phyloP scores from a whole-genome alignment of 2,888 invertebrate species.

The Platynereis dumerilii region DNA sequence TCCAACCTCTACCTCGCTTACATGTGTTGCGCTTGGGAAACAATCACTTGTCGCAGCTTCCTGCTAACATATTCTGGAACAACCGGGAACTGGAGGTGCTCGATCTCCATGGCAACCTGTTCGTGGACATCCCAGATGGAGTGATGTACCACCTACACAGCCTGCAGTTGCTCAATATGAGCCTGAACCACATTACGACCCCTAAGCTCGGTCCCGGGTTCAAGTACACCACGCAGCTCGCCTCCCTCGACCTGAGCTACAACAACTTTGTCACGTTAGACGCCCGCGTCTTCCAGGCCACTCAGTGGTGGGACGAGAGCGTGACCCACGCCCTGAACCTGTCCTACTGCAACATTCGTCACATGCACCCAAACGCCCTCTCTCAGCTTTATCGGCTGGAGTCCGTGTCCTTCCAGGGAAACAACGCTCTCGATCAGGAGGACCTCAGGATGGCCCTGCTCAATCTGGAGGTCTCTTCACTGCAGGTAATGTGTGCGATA shows the following conservation, averaged over 20 bases:
- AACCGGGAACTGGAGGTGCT: constrained; percentile 38
- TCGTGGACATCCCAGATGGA: constrained; percentile 37
- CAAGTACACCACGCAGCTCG: constrained; percentile 41
- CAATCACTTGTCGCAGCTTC: constrained; percentile 41
- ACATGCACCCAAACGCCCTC: constrained; percentile 39
- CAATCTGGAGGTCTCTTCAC: constrained; percentile 36
- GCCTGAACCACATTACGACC: constrained; percentile 39
- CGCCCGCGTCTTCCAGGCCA: constrained; percentile 38
- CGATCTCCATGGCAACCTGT: constrained; percentile 43
- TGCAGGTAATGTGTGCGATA: constrained; percentile 21
- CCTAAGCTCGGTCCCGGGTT: constrained; percentile 42
- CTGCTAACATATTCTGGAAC: constrained; percentile 39
- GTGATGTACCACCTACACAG: constrained; percentile 35
- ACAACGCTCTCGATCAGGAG: constrained; percentile 31
- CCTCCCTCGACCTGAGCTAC: constrained; percentile 45
- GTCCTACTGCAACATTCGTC: constrained; percentile 41
- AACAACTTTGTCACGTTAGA: constrained; percentile 39
- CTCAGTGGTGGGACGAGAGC: constrained; percentile 38
- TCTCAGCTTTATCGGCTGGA: constrained; percentile 36
- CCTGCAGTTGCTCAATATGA: constrained; percentile 42
- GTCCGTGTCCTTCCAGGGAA: constrained; percentile 42
- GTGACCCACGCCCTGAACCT: constrained; percentile 40
- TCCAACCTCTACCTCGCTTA: constrained; percentile 21
- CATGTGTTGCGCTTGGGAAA: constrained; percentile 23
- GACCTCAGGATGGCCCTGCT: constrained; percentile 35